These are phyloP conservation scores for Agrilus mali DNA, from an alignment of 2,888 invertebrate species.

Conservation along the genomic window DNA sequence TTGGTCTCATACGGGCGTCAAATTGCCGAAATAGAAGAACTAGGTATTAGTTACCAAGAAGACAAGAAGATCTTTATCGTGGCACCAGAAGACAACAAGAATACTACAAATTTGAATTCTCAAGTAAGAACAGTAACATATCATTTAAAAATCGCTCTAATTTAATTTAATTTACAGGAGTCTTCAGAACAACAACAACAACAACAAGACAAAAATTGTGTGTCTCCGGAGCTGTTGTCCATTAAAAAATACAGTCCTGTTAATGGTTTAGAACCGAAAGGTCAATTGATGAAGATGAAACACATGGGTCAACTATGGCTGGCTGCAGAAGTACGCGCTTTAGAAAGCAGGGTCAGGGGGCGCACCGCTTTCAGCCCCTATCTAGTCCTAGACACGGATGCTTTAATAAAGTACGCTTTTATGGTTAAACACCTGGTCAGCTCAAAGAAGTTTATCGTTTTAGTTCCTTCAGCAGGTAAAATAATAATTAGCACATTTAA, in stretches of 20 bases:
- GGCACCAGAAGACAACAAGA: conserved; percentile 15
- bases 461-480: conserved; percentile 80
- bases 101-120: conserved; percentile 6
- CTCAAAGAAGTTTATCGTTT: conserved; percentile 71
- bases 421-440: conserved; percentile 73
- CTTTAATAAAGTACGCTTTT: conserved; percentile 62
- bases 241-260: no score
- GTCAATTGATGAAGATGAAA: conserved; percentile 55
- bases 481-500: not conserved
- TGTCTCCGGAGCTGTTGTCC: no score
- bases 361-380: conserved; percentile 62
- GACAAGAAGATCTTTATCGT: conserved; percentile 26
- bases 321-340: conserved; percentile 72
- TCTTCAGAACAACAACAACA: no score
- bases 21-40: conserved; percentile 49
- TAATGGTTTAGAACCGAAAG: conserved; percentile 13
- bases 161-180: no score
- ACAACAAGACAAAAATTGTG: no score
- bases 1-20: conserved; percentile 68
- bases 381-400: conserved; percentile 76
- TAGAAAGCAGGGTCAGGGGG: conserved; percentile 58
- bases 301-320: conserved; percentile 86
- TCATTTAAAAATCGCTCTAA: no score
- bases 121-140: no score
- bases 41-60: conserved; percentile 53